These are phyloP conservation scores for Carollia perspicillata DNA, from an alignment of 2,113 vertebrate species.

Conservation along the genomic window DNA sequence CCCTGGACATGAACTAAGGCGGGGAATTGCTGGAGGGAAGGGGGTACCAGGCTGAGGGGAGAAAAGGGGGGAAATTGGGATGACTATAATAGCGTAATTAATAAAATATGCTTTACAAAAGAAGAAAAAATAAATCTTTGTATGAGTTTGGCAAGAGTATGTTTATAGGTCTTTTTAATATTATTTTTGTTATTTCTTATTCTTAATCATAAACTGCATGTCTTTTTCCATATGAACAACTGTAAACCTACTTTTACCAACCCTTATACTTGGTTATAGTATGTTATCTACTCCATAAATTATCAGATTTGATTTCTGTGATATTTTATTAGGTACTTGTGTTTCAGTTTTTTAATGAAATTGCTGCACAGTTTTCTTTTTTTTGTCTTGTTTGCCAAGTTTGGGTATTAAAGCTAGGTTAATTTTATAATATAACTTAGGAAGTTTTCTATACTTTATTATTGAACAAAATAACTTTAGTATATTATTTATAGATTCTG, in stretches of 20 bases:
- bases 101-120: too few species aligned
- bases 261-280: neutral
- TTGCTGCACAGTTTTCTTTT: neutral
- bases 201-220: neutral
- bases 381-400: neutral
- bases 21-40: too few species aligned
- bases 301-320: neutral
- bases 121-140: neutral
- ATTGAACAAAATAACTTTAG: neutral
- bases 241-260: neutral
- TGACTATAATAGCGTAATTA: too few species aligned
- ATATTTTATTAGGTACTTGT: neutral
- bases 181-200: neutral
- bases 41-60: too few species aligned
- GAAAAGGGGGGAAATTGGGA: too few species aligned
- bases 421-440: neutral
- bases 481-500: neutral
- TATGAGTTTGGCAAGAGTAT: neutral
- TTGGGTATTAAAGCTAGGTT: neutral
- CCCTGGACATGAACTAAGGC: too few species aligned
- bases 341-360: neutral
- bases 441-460: neutral
- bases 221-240: neutral
- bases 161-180: neutral
- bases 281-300: neutral